Conservation (phyloP, 2,797 vertebrate species). For the Mus caroli region DNA sequence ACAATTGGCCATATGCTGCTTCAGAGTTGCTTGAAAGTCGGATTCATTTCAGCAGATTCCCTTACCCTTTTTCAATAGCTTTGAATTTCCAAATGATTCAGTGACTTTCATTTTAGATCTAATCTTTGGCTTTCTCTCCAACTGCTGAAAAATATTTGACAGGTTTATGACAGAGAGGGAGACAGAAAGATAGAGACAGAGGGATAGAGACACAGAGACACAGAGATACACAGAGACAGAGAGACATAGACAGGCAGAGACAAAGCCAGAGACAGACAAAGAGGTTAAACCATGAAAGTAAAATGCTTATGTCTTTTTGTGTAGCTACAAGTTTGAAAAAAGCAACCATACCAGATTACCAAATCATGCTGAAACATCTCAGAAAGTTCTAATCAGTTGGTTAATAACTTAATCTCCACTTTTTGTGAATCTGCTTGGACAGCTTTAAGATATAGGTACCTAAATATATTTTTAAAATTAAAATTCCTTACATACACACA, state of each 20-base stretch:
- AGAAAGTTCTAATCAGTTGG: not conserved
- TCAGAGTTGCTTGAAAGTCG: not conserved
- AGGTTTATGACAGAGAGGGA: too few species aligned
- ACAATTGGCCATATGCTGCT: not conserved
- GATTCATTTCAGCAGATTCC: not conserved
- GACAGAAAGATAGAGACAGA: too few species aligned
- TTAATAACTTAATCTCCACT: not conserved
- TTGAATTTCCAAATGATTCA: constrained; percentile 47
- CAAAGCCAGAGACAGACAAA: not conserved
- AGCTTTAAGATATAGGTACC: not conserved
- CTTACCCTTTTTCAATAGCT: constrained; percentile 2
- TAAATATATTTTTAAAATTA: not conserved
- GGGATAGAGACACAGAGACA: too few species aligned
- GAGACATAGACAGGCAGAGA: too few species aligned
- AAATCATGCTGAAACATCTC: not conserved
- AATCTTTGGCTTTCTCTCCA: constrained; percentile 37
- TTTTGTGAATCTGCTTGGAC: not conserved
- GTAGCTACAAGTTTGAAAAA: not conserved
- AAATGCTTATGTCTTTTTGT: not conserved
- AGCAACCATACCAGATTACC: not conserved
- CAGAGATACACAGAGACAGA: too few species aligned
- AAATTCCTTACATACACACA: not conserved
- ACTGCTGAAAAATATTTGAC: constrained; percentile 4
- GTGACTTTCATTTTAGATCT: constrained; percentile 43
- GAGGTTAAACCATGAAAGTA: constrained; percentile 13